phyloP scores from a whole-genome alignment of 2,113 vertebrate genomes.

The Ctenomys sociabilis region DNA sequence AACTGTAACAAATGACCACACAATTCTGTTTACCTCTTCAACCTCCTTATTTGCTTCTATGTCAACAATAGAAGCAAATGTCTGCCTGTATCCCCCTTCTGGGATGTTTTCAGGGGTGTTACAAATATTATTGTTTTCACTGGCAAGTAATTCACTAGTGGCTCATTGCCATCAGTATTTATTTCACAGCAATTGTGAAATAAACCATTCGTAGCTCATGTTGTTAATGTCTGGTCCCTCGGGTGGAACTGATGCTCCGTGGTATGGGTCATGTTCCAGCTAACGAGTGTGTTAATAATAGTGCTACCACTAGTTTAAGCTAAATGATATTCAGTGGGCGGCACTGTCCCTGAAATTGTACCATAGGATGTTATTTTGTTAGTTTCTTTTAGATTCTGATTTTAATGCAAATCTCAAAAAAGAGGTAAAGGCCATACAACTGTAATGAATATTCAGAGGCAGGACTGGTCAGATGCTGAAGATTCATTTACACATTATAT shows the following conservation, averaged over 20 bases:
- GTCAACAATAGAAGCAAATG: conserved; percentile 46
- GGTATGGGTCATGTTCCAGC: conserved; percentile 84
- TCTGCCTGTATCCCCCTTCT: background rate
- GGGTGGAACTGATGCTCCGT: conserved; percentile 83
- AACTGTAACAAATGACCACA: conserved; percentile 45
- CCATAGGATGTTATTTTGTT: conserved; percentile 57
- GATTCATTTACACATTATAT: conserved; percentile 48
- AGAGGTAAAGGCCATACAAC: background rate
- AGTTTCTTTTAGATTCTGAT: conserved; percentile 48
- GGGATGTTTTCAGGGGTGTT: conserved; percentile 68
- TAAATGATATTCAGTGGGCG: conserved; percentile 80
- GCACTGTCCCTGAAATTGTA: conserved; percentile 73
- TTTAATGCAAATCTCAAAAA: conserved; percentile 47
- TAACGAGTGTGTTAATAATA: conserved; percentile 86
- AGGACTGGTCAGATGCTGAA: conserved; percentile 31
- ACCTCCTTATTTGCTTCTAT: conserved; percentile 20
- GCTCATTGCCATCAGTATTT: conserved; percentile 87
- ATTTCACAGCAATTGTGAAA: conserved; percentile 88
- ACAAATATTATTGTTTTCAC: conserved; percentile 86
- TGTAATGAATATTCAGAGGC: conserved; percentile 4
- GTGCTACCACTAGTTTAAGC: conserved; percentile 70
- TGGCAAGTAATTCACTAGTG: conserved; percentile 85
- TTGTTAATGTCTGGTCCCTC: conserved; percentile 86
- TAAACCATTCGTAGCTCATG: conserved; percentile 85
- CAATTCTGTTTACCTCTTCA: conserved; percentile 7